Evolutionary conservation across 2,113 vertebrate species (phyloP).

Genomic region (Actenoides lindsayi): DNA sequence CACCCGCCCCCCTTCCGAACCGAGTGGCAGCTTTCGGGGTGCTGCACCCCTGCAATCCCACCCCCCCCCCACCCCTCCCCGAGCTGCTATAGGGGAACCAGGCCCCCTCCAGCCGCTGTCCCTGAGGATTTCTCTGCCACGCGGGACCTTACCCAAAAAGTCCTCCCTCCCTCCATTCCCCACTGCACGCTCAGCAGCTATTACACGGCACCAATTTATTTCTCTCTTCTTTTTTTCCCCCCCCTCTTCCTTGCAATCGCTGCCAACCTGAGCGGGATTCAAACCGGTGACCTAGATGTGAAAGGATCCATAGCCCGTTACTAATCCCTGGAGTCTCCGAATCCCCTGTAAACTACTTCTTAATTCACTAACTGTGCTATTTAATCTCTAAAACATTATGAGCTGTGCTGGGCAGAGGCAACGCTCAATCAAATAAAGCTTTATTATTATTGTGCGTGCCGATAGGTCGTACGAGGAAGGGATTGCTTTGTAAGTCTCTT

Average conservation of each 20-base stretch:
- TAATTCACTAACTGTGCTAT: conserved; percentile 72
- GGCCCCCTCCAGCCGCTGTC: not conserved
- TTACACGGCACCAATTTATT: not conserved
- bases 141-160: not conserved
- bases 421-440: conserved; percentile 67
- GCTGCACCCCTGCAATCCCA: not conserved
- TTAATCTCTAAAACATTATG: conserved; percentile 69
- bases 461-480: conserved; percentile 39
- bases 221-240: not conserved
- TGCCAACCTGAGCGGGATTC: conserved; percentile 58
- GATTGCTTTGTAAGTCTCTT: conserved; percentile 41
- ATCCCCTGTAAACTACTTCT: conserved; percentile 70
- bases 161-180: not conserved
- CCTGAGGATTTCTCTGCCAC: not conserved
- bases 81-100: not conserved
- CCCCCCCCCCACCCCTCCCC: rapidly evolving
- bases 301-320: conserved; percentile 63
- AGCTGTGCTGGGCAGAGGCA: conserved; percentile 49
- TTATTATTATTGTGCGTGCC: conserved; percentile 57
- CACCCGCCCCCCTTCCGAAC: no score
- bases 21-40: rapidly evolving
- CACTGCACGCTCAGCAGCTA: not conserved
- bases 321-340: conserved; percentile 63
- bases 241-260: not conserved
- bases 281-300: conserved; percentile 66